Conservation (phyloP, 1,140 invertebrate genomes). For the Heliconius hewitsoni region DNA sequence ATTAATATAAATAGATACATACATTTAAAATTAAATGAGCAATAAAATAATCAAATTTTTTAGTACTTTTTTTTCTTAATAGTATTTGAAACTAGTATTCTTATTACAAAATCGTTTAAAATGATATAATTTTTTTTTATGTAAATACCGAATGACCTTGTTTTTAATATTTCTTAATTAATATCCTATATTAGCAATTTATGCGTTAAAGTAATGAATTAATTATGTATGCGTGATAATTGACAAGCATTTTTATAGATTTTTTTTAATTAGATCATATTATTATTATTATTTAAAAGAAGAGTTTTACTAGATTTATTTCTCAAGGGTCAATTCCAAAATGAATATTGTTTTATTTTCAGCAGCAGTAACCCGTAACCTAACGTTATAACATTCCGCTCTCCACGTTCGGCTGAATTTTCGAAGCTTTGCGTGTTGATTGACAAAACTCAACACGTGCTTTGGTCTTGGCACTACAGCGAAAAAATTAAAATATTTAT, state of each 20-base stretch:
- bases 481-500: too few relatives aligned
- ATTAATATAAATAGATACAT: constrained; percentile 3
- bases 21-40: not conserved
- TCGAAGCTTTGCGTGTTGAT: too few relatives aligned
- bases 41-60: constrained; percentile 9
- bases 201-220: not conserved
- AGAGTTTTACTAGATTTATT: not conserved
- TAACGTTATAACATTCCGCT: too few relatives aligned
- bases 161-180: not conserved
- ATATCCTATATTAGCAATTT: not conserved
- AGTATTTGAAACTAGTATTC: not conserved
- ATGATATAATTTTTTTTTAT: not conserved
- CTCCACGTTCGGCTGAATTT: too few relatives aligned
- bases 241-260: not conserved
- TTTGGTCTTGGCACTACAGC: too few relatives aligned
- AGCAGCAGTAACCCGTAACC: too few relatives aligned
- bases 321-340: not conserved
- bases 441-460: too few relatives aligned
- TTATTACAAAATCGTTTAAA: not conserved
- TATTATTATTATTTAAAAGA: not conserved
- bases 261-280: not conserved
- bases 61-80: constrained; percentile 4
- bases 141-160: constrained; percentile 1
- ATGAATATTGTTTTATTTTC: not conserved
- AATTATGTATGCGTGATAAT: constrained; percentile 3